These are phyloP conservation scores for Gerris buenoi DNA, from an alignment of 1,140 invertebrate genomes.

Conservation along the genomic window DNA sequence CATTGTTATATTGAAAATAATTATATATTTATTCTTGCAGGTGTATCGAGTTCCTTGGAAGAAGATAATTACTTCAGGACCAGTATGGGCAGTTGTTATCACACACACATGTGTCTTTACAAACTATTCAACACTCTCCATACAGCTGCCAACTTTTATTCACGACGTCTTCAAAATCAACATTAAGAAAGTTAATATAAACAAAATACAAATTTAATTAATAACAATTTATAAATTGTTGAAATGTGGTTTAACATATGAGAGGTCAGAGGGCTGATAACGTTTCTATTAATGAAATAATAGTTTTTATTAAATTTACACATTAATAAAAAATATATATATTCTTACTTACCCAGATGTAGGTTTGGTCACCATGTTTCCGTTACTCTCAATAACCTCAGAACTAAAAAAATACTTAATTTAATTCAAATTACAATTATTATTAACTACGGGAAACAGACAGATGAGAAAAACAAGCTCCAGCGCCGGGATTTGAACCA, in stretches of 20 bases:
- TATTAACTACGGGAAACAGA: no score
- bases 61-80: constrained; percentile 52
- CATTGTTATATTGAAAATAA: no score
- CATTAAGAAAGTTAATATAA: constrained; percentile 40
- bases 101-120: constrained; percentile 56
- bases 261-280: not conserved
- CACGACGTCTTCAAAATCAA: constrained; percentile 48
- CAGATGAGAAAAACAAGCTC: no score
- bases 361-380: no score
- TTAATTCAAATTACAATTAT: no score
- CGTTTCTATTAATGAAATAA: not conserved
- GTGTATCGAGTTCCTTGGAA: constrained; percentile 50
- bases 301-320: not conserved
- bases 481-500: no score
- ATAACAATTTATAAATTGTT: no score
- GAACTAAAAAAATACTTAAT: no score
- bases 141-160: constrained; percentile 51
- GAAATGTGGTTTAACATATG: not conserved
- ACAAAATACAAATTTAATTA: no score
- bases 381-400: no score
- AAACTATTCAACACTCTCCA: constrained; percentile 54
- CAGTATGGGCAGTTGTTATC: constrained; percentile 65
- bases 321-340: not conserved
- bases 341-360: not conserved
- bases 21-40: constrained; percentile 25